Evolutionary conservation across 1,140 invertebrate species (phyloP), one percentile per base, ranked within the genome.

Genomic region (Caerostris darwini): DNA sequence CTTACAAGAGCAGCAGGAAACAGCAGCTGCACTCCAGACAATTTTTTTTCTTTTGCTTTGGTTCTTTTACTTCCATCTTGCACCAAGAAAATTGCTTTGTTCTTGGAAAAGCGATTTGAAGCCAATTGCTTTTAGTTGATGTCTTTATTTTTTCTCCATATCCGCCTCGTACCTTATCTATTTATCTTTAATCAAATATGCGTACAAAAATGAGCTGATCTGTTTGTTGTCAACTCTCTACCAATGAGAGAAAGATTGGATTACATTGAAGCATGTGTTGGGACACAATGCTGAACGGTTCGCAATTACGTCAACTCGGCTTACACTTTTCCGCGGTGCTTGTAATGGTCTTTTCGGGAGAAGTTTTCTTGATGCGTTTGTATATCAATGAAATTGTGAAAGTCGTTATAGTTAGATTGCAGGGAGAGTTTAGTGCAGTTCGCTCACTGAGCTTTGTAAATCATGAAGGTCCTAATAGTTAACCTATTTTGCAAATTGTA

Each of bases 101-200:
- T 82, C 81, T 12, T 5, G 53, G 81, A 56, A 82, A 82, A 34
- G 34, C 34, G 34, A 0, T 0, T 34, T 34, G 34, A 64, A 64
- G 54, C 81, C 81, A 82, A 82, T 54, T 56, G 54, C 10, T 54
- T 54, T 54, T 53, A 3, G 53, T 12, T 12, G 53, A 56, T 53
- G 53, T 17, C 50, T 17, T 82, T 82, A 56, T 56, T 82, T 82
- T 54, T 56, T 53, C 17, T 34, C n/a, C 34, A 34, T 82, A 56
- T 82, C 14, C 50, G 14, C 54, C 12, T 7, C 81, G 14, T 54
- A 10, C 54, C 7, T 82, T 56, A 82, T 82, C 53, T 82, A 56
- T 82, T 82, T 54, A 82, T 82, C 81, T 82, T 56, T 56, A 53
- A 82, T 82, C 50, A 53, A 82, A 82, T 82, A 82, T 53, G 81